A percentile compares a stretch with the other conserved stretches of the same genome.
Conservation (phyloP, 2,888 invertebrate genomes). For the Lasioglossum leucozonium region DNA sequence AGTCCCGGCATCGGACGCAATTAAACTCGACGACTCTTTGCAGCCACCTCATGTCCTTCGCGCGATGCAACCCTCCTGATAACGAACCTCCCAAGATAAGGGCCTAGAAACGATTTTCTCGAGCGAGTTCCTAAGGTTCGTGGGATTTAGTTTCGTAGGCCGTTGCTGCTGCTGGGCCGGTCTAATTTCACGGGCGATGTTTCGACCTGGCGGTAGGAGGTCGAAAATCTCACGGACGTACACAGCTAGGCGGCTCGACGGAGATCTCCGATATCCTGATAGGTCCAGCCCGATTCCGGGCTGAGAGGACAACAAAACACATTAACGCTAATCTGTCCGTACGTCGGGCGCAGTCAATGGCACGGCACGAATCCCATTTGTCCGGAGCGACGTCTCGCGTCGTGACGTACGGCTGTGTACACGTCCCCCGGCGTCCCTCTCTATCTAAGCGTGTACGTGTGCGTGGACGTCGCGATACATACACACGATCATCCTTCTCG, state of each 20-base stretch:
- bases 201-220: constrained; percentile 12
- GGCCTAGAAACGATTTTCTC: not conserved
- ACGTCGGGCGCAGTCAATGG: constrained; percentile 72
- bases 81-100: constrained; percentile 35
- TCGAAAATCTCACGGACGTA: constrained; percentile 29
- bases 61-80: constrained; percentile 26
- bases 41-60: constrained; percentile 26
- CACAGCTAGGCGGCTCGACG: not conserved
- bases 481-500: not conserved
- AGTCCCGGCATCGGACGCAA: constrained; percentile 42
- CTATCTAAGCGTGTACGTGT: not conserved
- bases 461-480: not conserved
- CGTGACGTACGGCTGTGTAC: constrained; percentile 60
- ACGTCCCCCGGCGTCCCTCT: not conserved
- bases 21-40: constrained; percentile 51
- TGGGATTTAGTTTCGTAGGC: not conserved
- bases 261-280: constrained; percentile 57
- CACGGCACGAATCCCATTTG: constrained; percentile 73
- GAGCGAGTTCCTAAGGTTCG: constrained; percentile 33
- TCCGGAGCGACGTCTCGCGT: constrained; percentile 70
- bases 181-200: constrained; percentile 59
- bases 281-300: constrained; percentile 37
- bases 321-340: constrained; percentile 75
- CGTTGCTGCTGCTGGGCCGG: not conserved
- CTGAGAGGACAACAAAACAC: constrained; percentile 67